Percentiles rank a stretch among this genome's conserved stretches.
These are phyloP conservation scores for Apamea epomidion DNA, from an alignment of 2,888 invertebrate genomes.

Conservation along the genomic window DNA sequence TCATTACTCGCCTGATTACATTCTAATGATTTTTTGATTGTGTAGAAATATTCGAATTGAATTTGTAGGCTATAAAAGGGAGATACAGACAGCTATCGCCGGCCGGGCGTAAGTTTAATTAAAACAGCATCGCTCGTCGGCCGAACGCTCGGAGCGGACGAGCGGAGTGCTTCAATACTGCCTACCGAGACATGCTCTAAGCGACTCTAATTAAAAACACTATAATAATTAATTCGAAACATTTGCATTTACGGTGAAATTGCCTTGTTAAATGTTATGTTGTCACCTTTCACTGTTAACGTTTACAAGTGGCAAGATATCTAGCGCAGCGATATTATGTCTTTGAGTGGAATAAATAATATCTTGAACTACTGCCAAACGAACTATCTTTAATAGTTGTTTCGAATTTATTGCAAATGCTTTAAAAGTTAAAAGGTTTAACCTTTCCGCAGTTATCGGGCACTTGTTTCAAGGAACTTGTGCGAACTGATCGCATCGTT, in stretches of 20 bases:
- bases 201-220: constrained; percentile 84
- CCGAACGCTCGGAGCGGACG: constrained; percentile 62
- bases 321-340: constrained; percentile 23
- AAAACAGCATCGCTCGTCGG: constrained; percentile 78
- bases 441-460: constrained; percentile 70
- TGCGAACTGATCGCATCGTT: constrained; percentile 56
- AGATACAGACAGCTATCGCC: constrained; percentile 67
- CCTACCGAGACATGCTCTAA: constrained; percentile 72
- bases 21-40: constrained; percentile 68
- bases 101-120: constrained; percentile 81
- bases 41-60: constrained; percentile 65
- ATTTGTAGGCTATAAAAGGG: constrained; percentile 68
- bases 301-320: constrained; percentile 25
- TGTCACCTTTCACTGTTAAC: constrained; percentile 43
- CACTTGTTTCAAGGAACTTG: constrained; percentile 67
- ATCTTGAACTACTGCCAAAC: constrained; percentile 58
- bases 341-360: constrained; percentile 54
- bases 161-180: constrained; percentile 66
- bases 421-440: constrained; percentile 70
- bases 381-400: constrained; percentile 66
- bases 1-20: constrained; percentile 65
- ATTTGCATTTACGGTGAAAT: constrained; percentile 77
- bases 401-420: constrained; percentile 69
- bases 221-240: constrained; percentile 82
- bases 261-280: constrained; percentile 67